Base-by-base conservation (phyloP, 2,113 vertebrate species). In the Istiophorus platypterus region DNA sequence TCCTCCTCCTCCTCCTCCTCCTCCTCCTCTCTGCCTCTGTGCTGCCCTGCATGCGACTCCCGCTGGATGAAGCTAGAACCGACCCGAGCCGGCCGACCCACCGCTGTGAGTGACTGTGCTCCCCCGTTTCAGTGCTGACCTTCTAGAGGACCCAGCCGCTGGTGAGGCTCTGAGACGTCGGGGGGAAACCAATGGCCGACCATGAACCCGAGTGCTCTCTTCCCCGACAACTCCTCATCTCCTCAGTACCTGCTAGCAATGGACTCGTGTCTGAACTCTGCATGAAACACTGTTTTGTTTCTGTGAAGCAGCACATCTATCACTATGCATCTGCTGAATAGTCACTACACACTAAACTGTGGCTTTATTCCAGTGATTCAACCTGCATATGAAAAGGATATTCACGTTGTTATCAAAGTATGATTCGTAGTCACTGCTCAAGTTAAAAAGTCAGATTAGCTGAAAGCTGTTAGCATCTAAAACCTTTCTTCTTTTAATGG, bases 41-140 rank as follows among this genome's bases (percentile, higher is more conserved):
- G 62, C 79, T 7, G 45, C 42, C 83, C 85, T 24, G 87, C 89
- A 91, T 91, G 88, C 57, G 15, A 34, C 61, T 41, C 51, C 39
- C 14, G 0, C 54, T 20, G 42, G 77, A 84, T 27, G 51, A 79
- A 54, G 47, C 76, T 41, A 2, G 75, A 52, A 75, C 69, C 77
- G 18, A 64, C 22, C 72, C 22, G 13, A 27, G 22, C 77, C 72
- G 10, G 42, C 54, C 8, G 11, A 57, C 66, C 71, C 67, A 31
- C 80, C 11, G 10, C 41, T 75, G 76, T 56, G 58, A 82, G 89
- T 78, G 68, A 81, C 80, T 90, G 70, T 90, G 85, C 72, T 88
- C 80, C 89, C 89, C 74, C 69, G 3, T 92, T 91, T 85, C 91
- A 91, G 90, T 76, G 66, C 82, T 91, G 82, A 92, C 88, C 89